A percentile compares a stretch with the other conserved stretches of the same genome.
Evolutionary conservation across 2,888 invertebrate genomes (phyloP).

Genomic region (Sphaerophoria rueppellii): DNA sequence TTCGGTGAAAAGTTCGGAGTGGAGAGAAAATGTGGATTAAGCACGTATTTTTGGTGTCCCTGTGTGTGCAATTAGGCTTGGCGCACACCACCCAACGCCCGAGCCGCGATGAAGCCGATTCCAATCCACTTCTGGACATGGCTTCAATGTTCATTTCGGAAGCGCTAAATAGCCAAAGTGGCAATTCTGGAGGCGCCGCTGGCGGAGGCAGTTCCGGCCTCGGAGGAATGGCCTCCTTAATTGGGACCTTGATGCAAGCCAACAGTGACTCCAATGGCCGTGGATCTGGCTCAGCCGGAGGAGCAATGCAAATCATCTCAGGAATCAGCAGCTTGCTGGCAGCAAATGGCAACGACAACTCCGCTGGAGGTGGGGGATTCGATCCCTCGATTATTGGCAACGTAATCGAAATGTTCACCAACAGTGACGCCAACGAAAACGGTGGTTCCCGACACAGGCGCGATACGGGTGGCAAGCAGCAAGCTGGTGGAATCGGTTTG

Average conservation of each 20-base stretch:
- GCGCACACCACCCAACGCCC: slow-evolving; percentile 78
- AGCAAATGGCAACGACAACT: slow-evolving; percentile 80
- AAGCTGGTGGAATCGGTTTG: slow-evolving; percentile 83
- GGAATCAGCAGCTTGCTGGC: slow-evolving; percentile 80
- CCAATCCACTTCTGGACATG: slow-evolving; percentile 87
- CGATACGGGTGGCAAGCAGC: slow-evolving; percentile 54
- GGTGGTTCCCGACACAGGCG: slow-evolving; percentile 73
- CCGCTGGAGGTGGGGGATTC: slow-evolving; percentile 83
- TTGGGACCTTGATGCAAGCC: slow-evolving; percentile 87
- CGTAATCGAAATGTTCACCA: slow-evolving; percentile 84
- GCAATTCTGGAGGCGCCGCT: slow-evolving; percentile 81
- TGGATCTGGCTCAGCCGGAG: slow-evolving; percentile 70
- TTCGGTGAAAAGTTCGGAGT: slow-evolving; percentile 27
- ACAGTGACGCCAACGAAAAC: slow-evolving; percentile 75
- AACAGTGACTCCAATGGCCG: slow-evolving; percentile 83
- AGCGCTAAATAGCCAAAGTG: slow-evolving; percentile 81
- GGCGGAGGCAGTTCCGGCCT: slow-evolving; percentile 78
- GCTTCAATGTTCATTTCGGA: slow-evolving; percentile 88
- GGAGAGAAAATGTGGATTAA: slow-evolving; percentile 76
- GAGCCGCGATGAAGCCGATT: slow-evolving; percentile 83
- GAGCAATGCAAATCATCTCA: slow-evolving; percentile 81
- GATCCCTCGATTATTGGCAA: slow-evolving; percentile 85
- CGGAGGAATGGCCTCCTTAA: slow-evolving; percentile 85
- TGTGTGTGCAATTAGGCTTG: slow-evolving; percentile 78
- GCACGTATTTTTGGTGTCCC: slow-evolving; percentile 77